Percentiles rank a stretch among this genome's conserved stretches.
These are phyloP conservation scores for Rafetus swinhoei DNA, from an alignment of 2,113 vertebrate species.

Conservation along the genomic window DNA sequence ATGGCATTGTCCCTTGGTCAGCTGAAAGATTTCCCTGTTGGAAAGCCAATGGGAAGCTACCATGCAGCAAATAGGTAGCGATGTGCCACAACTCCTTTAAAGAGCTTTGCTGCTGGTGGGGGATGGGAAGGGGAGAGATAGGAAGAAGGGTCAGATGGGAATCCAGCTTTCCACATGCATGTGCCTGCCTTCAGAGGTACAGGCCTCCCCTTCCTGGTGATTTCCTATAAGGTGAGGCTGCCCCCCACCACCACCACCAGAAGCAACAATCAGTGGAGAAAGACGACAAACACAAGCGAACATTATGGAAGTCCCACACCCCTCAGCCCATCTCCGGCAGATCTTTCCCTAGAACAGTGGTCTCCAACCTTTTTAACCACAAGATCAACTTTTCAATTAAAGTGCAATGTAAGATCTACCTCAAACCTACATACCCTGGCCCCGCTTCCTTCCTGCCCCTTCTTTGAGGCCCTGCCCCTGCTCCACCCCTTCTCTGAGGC, in stretches of 20 bases:
- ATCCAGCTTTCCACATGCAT: not conserved
- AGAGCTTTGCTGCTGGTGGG: not conserved
- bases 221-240: not conserved
- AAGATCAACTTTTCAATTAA: no score
- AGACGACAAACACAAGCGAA: not conserved
- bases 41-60: not conserved
- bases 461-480: no score
- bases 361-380: no score
- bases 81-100: no score
- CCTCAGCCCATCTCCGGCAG: not conserved
- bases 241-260: not conserved
- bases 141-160: not conserved
- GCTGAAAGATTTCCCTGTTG: not conserved
- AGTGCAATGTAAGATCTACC: no score
- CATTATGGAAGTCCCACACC: not conserved
- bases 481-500: no score
- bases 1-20: not conserved
- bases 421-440: no score
- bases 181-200: not conserved
- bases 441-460: no score
- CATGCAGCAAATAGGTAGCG: no score
- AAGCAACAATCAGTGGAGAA: not conserved
- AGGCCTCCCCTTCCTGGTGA: not conserved
- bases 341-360: not conserved
- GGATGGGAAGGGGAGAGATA: no score